These are phyloP conservation scores for Turritopsis rubra DNA, from an alignment of 30 jellyfish, hydroid and myxozoan species.

Conservation along the genomic window DNA sequence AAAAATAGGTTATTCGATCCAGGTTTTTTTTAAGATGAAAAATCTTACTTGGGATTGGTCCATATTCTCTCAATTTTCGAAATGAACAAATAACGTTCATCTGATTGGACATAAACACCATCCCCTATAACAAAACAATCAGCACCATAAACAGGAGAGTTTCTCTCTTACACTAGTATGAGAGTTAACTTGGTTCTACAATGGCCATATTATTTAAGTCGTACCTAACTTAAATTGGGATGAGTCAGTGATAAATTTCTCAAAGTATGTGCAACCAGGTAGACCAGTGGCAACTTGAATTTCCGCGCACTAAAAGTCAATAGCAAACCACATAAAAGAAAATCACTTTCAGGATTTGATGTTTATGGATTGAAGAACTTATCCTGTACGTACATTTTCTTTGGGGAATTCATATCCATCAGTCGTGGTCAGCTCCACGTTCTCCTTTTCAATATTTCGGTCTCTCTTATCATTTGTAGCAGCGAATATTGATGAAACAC, in stretches of 20 bases:
- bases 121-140: constrained; percentile 52
- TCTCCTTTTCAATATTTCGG: background rate
- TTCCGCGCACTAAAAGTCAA: constrained; percentile 21
- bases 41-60: constrained; percentile 55
- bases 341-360: no score
- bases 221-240: constrained; percentile 76
- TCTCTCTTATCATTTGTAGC: constrained; percentile 29
- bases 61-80: constrained; percentile 79
- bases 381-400: constrained; percentile 29
- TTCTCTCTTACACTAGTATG: no score
- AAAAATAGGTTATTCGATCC: background rate
- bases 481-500: constrained; percentile 80
- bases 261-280: constrained; percentile 47
- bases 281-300: constrained; percentile 17
- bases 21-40: background rate
- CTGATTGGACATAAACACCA: constrained; percentile 90
- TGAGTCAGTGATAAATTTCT: constrained; percentile 75
- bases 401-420: constrained; percentile 31
- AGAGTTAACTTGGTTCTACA: no score
- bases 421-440: constrained; percentile 13
- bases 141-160: background rate
- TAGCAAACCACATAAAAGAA: no score
- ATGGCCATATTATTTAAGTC: background rate
- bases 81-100: constrained; percentile 86
- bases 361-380: no score